Evolutionary conservation across 2,888 invertebrate genomes (phyloP).

Genomic region (Drosophila colorata): DNA sequence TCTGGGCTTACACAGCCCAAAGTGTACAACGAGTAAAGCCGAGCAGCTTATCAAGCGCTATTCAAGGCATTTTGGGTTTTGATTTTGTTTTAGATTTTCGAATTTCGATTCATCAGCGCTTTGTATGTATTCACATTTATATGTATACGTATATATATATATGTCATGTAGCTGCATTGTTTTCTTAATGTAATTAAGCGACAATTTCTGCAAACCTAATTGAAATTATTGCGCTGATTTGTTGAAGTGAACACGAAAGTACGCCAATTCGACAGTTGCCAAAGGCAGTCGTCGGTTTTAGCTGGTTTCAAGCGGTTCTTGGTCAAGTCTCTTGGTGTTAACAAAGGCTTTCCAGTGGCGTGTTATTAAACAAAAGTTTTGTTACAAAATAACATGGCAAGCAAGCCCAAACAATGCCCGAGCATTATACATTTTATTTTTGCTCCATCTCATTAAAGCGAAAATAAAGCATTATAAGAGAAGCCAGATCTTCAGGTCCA

Average conservation of each 20-base stretch:
- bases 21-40: neutral
- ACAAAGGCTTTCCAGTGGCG: neutral
- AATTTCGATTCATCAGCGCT: neutral
- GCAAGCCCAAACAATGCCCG: neutral
- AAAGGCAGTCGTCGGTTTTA: slow-evolving; percentile 29
- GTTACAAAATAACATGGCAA: neutral
- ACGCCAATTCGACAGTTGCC: slow-evolving; percentile 2
- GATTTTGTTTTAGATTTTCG: neutral
- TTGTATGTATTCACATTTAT: neutral
- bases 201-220: slow-evolving; percentile 23
- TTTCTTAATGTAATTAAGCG: slow-evolving; percentile 1
- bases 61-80: slow-evolving; percentile 3
- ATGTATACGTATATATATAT: neutral
- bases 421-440: too few relatives aligned
- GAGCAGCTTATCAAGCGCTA: slow-evolving; percentile 19
- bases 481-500: too few relatives aligned
- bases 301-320: slow-evolving; percentile 47
- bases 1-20: slow-evolving; percentile 11
- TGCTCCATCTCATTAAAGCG: too few relatives aligned
- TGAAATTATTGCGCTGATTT: slow-evolving; percentile 10
- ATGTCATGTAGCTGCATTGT: slow-evolving; percentile 3
- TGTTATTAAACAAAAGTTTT: neutral
- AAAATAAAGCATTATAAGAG: neutral
- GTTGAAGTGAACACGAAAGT: neutral
- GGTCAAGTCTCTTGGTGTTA: neutral